A percentile compares a stretch with the other conserved stretches of the same genome.
Conservation (phyloP, 2,797 vertebrate species). For the Nyctibius grandis region DNA sequence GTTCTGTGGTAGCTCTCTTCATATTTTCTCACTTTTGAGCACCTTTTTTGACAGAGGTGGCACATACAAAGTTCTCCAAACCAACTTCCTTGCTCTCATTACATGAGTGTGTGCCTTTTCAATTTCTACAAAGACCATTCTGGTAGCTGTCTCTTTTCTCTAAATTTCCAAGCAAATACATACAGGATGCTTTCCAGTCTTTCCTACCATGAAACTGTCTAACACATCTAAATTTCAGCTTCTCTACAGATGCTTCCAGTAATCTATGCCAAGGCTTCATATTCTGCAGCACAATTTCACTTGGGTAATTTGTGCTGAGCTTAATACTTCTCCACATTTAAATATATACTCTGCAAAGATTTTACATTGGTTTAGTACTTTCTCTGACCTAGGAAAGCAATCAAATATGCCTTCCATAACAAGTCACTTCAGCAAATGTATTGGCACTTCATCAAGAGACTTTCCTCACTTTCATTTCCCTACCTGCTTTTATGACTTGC, state of each 20-base stretch:
- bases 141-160: background rate
- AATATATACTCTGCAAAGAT: background rate
- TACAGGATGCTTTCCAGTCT: background rate
- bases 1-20: background rate
- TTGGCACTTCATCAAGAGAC: slow-evolving; percentile 5
- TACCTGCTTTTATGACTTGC: background rate
- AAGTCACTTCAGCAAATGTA: slow-evolving; percentile 20
- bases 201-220: background rate
- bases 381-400: slow-evolving; percentile 21
- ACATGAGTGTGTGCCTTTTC: background rate
- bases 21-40: background rate
- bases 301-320: slow-evolving; percentile 15
- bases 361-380: slow-evolving; percentile 8
- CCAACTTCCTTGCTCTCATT: background rate
- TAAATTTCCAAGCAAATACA: background rate
- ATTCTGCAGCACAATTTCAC: slow-evolving; percentile 7
- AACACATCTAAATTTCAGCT: background rate
- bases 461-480: background rate
- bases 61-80: background rate
- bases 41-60: background rate
- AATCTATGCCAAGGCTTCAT: slow-evolving; percentile 16
- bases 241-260: slow-evolving; percentile 5
- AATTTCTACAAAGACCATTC: background rate
- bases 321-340: slow-evolving; percentile 8
- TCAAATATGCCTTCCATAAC: slow-evolving; percentile 12